These are phyloP conservation scores for Pleuronectes platessa DNA, from an alignment of 2,113 vertebrate genomes.

Conservation along the genomic window DNA sequence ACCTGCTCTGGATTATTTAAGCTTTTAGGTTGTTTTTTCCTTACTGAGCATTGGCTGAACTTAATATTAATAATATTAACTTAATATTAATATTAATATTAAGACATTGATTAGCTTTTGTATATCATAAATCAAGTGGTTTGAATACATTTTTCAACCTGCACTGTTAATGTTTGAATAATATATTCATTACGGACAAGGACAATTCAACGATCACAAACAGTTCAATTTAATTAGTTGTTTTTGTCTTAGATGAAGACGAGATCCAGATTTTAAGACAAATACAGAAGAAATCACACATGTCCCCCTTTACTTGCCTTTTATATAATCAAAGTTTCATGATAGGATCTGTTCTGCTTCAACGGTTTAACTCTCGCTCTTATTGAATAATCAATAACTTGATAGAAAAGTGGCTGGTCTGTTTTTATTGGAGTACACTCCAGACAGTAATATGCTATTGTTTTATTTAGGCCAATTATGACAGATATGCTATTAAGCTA, in stretches of 20 bases:
- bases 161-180: background rate
- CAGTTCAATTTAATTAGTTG: background rate
- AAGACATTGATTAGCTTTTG: too few species aligned
- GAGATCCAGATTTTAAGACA: too few species aligned
- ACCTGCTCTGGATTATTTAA: too few species aligned
- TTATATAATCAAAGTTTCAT: slow-evolving; percentile 2
- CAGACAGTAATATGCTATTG: slow-evolving; percentile 53
- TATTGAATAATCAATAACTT: slow-evolving; percentile 59
- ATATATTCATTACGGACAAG: background rate
- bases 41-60: too few species aligned
- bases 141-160: background rate
- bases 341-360: background rate
- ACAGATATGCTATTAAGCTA: slow-evolving; percentile 54
- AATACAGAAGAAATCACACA: background rate
- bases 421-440: slow-evolving; percentile 66
- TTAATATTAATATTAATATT: too few species aligned
- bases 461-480: slow-evolving; percentile 70
- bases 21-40: too few species aligned
- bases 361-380: background rate
- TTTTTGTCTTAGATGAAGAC: background rate
- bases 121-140: background rate
- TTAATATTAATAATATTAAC: too few species aligned
- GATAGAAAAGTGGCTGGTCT: slow-evolving; percentile 47
- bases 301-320: background rate
- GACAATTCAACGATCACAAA: background rate